phyloP scores from a whole-genome alignment of 2,113 vertebrate species.

The Nothobranchius kuhntae region DNA sequence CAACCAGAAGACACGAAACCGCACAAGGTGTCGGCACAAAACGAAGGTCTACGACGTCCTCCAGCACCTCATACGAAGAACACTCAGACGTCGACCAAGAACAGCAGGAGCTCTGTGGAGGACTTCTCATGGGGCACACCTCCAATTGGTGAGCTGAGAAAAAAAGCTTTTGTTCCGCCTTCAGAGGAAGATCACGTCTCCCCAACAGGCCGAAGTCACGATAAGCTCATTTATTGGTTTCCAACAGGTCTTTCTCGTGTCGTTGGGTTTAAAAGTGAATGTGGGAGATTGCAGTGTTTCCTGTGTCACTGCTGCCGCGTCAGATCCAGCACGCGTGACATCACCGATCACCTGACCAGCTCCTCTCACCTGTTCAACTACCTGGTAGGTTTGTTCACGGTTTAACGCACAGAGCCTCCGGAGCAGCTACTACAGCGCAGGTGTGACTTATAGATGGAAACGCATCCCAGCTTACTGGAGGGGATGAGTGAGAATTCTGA shows the following conservation, averaged over 20 bases:
- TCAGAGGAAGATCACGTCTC: not conserved
- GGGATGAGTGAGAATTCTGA: slow-evolving; percentile 1
- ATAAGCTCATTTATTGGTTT: slow-evolving; percentile 12
- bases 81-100: not conserved
- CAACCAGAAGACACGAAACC: not conserved
- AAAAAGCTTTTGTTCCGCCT: not conserved
- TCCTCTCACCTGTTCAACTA: slow-evolving; percentile 61
- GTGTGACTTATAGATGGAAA: slow-evolving; percentile 54
- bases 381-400: slow-evolving; percentile 54
- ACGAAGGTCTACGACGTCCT: not conserved
- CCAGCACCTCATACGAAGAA: not conserved
- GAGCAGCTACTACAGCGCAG: not conserved
- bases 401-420: not conserved
- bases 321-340: slow-evolving; percentile 42
- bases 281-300: slow-evolving; percentile 43
- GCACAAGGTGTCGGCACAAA: slow-evolving; percentile 2
- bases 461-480: slow-evolving; percentile 42
- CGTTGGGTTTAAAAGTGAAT: slow-evolving; percentile 61
- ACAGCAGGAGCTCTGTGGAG: not conserved
- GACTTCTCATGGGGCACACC: slow-evolving; percentile 22
- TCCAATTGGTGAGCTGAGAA: slow-evolving; percentile 60
- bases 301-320: slow-evolving; percentile 73
- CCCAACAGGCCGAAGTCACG: not conserved
- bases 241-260: slow-evolving; percentile 62
- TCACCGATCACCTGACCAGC: slow-evolving; percentile 61